Conservation (phyloP, 2,888 invertebrate genomes). For the Shargacucullia verbasci region DNA sequence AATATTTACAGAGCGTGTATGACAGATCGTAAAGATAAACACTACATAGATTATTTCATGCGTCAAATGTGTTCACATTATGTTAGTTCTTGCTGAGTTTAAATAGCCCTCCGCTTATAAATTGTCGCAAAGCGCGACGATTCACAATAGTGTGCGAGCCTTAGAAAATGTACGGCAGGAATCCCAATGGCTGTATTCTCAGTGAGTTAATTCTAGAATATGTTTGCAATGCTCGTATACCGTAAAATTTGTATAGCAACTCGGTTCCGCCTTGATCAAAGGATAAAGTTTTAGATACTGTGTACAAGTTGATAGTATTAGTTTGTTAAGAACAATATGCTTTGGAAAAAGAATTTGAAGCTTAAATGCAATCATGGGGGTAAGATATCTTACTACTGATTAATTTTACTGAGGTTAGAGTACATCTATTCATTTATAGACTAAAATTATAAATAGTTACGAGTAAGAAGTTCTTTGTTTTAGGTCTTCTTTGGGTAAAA, state of each 20-base stretch:
- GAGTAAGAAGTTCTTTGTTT: too few relatives aligned
- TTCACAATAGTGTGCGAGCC: conserved; percentile 30
- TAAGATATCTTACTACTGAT: too few relatives aligned
- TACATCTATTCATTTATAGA: too few relatives aligned
- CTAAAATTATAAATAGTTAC: too few relatives aligned
- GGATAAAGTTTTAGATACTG: conserved; percentile 27
- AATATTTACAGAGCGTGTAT: conserved; percentile 49
- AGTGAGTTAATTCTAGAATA: conserved; percentile 51
- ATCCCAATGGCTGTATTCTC: conserved; percentile 29
- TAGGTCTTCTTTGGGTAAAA: too few relatives aligned
- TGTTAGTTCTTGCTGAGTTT: conserved; percentile 37
- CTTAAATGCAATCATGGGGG: conserved; percentile 13
- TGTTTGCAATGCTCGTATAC: not conserved
- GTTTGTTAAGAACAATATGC: conserved; percentile 20
- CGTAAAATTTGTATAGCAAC: not conserved
- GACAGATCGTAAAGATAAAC: conserved; percentile 33
- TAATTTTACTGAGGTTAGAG: too few relatives aligned
- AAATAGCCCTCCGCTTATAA: conserved; percentile 41
- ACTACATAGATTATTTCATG: conserved; percentile 32
- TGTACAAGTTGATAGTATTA: conserved; percentile 12
- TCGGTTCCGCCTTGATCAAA: conserved; percentile 17
- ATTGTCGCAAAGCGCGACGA: conserved; percentile 16
- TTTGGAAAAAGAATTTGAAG: conserved; percentile 18
- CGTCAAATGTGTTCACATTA: conserved; percentile 49
- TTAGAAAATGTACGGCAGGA: conserved; percentile 55